A percentile compares a stretch with the other conserved stretches of the same genome.
Evolutionary conservation across 2,888 invertebrate species (phyloP).

Genomic region (Ctena decussata): DNA sequence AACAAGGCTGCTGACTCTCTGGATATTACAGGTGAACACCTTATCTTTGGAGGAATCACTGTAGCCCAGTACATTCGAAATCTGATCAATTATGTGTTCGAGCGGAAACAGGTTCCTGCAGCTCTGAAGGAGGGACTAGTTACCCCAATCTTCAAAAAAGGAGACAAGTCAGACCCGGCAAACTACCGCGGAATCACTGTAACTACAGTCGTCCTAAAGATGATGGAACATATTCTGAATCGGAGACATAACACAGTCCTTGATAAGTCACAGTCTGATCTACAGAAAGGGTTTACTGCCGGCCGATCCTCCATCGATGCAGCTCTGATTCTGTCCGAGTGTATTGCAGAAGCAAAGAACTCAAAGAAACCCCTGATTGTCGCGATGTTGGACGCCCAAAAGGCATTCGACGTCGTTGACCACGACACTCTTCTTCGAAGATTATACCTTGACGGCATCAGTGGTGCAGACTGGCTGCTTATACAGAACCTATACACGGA

Average conservation of each 20-base stretch:
- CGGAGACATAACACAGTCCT: background rate
- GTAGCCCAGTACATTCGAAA: background rate
- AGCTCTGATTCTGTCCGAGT: background rate
- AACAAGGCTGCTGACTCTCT: background rate
- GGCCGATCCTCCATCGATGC: background rate
- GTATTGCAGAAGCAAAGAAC: background rate
- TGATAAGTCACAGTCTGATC: background rate
- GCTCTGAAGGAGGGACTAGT: background rate
- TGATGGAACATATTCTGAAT: background rate
- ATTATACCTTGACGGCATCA: background rate
- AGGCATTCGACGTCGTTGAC: slow-evolving; percentile 6
- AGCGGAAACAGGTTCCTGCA: background rate
- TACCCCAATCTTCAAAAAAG: background rate
- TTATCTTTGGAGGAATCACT: background rate
- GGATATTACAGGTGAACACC: background rate
- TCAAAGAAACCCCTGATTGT: background rate
- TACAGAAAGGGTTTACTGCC: background rate
- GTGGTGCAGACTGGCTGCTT: background rate
- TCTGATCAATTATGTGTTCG: background rate
- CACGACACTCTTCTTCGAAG: background rate
- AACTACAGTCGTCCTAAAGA: background rate
- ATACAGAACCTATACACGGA: background rate
- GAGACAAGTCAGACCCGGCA: background rate
- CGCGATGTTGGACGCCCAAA: background rate
- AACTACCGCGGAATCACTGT: background rate